Conservation (phyloP, 2,113 vertebrate genomes). For the Lophotis ruficrista region DNA sequence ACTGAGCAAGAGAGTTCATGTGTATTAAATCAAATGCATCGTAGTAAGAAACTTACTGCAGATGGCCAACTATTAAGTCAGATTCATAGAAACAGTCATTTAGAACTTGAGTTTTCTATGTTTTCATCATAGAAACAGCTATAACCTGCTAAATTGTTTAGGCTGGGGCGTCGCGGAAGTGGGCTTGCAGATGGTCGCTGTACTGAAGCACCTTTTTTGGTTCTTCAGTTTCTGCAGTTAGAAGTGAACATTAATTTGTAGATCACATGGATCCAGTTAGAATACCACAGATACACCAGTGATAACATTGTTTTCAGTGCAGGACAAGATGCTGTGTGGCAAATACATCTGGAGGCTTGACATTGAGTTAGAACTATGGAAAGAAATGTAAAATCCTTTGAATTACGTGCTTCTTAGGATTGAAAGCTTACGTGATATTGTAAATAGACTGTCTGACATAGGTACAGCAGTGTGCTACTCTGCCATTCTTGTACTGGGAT, state of each 20-base stretch:
- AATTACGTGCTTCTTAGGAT: background rate
- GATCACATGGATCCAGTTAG: background rate
- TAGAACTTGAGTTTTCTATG: background rate
- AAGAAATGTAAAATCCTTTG: background rate
- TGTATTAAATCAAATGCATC: background rate
- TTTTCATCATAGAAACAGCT: background rate
- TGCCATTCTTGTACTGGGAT: background rate
- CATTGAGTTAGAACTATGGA: background rate
- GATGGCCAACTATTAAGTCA: background rate
- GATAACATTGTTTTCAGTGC: background rate
- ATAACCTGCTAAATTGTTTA: background rate
- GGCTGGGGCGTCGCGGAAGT: background rate
- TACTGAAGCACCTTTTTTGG: background rate
- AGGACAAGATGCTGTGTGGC: background rate
- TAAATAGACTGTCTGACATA: no score
- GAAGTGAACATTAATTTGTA: background rate
- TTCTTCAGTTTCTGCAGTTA: background rate
- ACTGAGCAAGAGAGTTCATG: background rate
- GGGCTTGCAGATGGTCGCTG: rapidly evolving
- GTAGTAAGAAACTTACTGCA: background rate
- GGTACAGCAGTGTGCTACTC: background rate
- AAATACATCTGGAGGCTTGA: background rate
- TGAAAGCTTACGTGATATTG: background rate
- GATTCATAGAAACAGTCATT: background rate
- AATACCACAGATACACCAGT: background rate